Conservation (phyloP, 2,113 vertebrate genomes). For the Girardinichthys multiradiatus region DNA sequence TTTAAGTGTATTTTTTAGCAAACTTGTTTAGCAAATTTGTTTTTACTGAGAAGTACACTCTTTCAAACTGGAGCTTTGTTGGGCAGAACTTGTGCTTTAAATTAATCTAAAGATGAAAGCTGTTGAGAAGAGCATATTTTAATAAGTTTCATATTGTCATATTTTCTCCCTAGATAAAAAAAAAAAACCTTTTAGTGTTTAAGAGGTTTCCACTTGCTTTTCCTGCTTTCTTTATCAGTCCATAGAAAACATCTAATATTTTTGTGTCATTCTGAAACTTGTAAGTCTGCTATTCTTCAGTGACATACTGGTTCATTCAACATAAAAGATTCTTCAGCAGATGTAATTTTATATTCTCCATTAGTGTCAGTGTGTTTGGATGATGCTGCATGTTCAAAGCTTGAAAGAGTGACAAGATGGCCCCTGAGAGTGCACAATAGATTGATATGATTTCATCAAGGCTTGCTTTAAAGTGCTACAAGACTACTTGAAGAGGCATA, state of each 20-base stretch:
- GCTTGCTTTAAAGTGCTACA: conserved; percentile 69
- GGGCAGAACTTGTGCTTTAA: neutral
- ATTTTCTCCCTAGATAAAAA: neutral
- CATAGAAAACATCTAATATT: conserved; percentile 14
- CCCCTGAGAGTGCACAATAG: conserved; percentile 57
- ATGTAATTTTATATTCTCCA: conserved; percentile 60
- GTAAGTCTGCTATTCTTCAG: conserved; percentile 13
- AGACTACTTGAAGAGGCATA: conserved; percentile 64
- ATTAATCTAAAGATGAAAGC: conserved; percentile 30
- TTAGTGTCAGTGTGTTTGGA: conserved; percentile 31
- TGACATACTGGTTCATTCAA: conserved; percentile 8
- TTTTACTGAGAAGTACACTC: neutral
- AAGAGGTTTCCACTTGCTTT: conserved; percentile 3
- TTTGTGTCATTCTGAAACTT: conserved; percentile 13
- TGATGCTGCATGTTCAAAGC: conserved; percentile 59
- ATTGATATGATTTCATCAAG: conserved; percentile 65
- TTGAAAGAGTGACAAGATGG: conserved; percentile 44
- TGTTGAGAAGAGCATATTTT: neutral
- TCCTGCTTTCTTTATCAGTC: conserved; percentile 17
- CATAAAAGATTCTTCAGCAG: conserved; percentile 26
- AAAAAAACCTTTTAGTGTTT: neutral
- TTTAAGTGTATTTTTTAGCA: neutral
- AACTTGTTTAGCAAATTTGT: neutral
- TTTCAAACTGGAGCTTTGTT: neutral
- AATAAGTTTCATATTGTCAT: neutral